Conservation (phyloP, 1,140 invertebrate genomes). For the Leucophenga varia region DNA sequence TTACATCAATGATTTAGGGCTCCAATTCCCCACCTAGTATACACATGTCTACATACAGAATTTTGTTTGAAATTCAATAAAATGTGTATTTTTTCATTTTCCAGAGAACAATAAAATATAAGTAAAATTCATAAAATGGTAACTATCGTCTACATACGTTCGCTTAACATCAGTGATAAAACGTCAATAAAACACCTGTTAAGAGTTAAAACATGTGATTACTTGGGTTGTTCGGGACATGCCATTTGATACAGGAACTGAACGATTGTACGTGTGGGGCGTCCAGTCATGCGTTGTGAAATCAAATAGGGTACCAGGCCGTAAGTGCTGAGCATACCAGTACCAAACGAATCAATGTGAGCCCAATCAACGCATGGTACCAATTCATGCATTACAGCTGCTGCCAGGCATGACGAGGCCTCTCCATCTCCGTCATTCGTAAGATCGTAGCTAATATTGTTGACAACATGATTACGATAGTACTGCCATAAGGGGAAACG, state of each 20-base stretch:
- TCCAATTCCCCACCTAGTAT: too few relatives aligned
- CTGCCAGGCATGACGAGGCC: constrained; percentile 63
- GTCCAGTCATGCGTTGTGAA: constrained; percentile 58
- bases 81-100: too few relatives aligned
- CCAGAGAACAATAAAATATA: too few relatives aligned
- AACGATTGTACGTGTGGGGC: constrained; percentile 62
- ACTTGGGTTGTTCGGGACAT: constrained; percentile 31
- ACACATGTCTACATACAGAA: too few relatives aligned
- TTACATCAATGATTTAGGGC: too few relatives aligned
- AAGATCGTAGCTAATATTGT: constrained; percentile 59
- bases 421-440: constrained; percentile 61
- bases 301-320: constrained; percentile 62
- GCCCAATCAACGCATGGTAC: constrained; percentile 62
- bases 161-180: too few relatives aligned
- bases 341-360: constrained; percentile 68
- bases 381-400: constrained; percentile 68
- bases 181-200: too few relatives aligned
- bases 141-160: too few relatives aligned
- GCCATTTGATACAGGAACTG: constrained; percentile 59
- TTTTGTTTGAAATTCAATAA: too few relatives aligned
- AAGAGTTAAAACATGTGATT: too few relatives aligned
- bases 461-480: constrained; percentile 67
- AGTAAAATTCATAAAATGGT: too few relatives aligned
- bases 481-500: constrained; percentile 80
- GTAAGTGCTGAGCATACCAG: constrained; percentile 59